Evolutionary conservation across 1,140 invertebrate species (phyloP).

Genomic region (Brachionus paranguensis): DNA sequence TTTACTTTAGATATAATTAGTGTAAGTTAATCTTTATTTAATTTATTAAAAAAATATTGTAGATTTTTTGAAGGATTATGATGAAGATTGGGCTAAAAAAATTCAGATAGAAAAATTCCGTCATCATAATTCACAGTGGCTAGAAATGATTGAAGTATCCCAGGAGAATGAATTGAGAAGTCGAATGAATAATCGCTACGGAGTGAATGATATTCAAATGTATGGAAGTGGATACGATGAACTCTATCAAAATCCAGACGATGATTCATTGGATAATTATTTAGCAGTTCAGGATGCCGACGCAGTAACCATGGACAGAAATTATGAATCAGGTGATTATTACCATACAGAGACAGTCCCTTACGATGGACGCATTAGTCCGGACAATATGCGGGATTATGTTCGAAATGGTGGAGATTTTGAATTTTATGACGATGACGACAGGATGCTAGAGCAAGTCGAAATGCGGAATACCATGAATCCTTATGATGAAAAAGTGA

Average conservation of each 20-base stretch:
- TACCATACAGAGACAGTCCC: conserved; percentile 10
- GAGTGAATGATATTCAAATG: not conserved
- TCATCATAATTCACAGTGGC: conserved; percentile 93
- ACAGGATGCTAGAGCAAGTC: not conserved
- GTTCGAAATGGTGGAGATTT: not conserved
- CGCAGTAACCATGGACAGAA: not conserved
- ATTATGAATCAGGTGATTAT: not conserved
- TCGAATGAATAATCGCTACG: not conserved
- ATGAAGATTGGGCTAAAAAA: conserved; percentile 79
- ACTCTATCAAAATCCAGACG: not conserved
- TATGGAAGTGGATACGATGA: not conserved
- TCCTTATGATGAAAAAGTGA: not conserved
- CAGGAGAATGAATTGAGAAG: conserved; percentile 1
- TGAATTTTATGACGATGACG: conserved; percentile 21
- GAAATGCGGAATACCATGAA: not conserved
- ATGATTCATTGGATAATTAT: conserved; percentile 11
- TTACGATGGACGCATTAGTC: conserved; percentile 18
- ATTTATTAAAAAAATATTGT: conserved; percentile 41
- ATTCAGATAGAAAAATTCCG: conserved; percentile 90
- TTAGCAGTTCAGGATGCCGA: conserved; percentile 2
- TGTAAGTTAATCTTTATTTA: conserved; percentile 55
- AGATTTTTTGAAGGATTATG: conserved; percentile 63
- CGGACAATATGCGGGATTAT: not conserved
- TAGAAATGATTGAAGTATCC: conserved; percentile 74
- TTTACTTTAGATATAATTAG: conserved; percentile 83